Evolutionary conservation across 2,113 vertebrate genomes (phyloP).

Genomic region (Cephalopterus ornatus): DNA sequence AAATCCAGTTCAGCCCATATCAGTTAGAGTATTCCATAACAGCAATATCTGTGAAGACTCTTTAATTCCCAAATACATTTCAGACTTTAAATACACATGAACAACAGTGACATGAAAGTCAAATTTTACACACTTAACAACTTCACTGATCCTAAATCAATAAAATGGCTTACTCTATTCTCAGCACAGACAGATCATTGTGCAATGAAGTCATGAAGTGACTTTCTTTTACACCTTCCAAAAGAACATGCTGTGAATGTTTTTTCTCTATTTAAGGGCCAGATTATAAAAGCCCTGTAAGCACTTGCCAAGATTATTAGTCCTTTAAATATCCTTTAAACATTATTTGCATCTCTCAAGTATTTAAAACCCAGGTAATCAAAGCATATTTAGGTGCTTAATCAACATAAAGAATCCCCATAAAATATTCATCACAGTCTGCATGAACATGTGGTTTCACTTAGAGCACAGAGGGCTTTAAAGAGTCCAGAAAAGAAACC

Average conservation of each 20-base stretch:
- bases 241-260: background rate
- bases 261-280: background rate
- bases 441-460: background rate
- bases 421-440: background rate
- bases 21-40: background rate
- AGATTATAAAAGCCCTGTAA: background rate
- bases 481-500: conserved; percentile 2
- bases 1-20: background rate
- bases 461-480: conserved; percentile 4
- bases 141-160: background rate
- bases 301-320: background rate
- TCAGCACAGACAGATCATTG: background rate
- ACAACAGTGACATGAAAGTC: background rate
- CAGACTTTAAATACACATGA: background rate
- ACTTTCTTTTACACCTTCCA: background rate
- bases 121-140: background rate
- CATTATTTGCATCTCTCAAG: background rate
- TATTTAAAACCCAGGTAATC: background rate
- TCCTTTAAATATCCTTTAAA: background rate
- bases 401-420: background rate
- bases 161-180: background rate
- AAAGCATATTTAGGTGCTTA: background rate
- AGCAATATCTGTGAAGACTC: background rate
- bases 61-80: background rate
- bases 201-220: background rate